Base-by-base conservation (phyloP, 2,113 vertebrate species). In the Thalassarche chlororhynchos region DNA sequence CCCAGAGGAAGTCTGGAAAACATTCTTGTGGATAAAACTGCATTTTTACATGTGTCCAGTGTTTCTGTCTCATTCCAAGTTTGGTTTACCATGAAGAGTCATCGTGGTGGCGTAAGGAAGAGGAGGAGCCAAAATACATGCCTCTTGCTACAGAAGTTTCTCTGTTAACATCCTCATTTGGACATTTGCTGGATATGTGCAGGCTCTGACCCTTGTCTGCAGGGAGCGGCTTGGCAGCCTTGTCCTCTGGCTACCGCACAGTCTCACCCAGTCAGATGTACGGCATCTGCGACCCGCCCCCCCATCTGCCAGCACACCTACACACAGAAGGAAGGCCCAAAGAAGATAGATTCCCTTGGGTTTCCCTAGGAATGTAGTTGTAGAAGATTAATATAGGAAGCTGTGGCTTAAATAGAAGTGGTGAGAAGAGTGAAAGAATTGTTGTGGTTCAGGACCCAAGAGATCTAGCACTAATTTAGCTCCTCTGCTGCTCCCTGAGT, bases 1-100 rank as follows among this genome's bases (percentile, higher is more conserved):
- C 20, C 42, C 78, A 72, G 62, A 94, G 51, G 65, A 95, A 97
- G 69, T 57, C 86, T 89, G 64, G 51, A 90, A 91, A 97, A 70
- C 47, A n/a, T 36, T 85, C 32, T 74, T n/a, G 26, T 65, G 87
- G 86, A 76, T 44, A 69, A 93, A 97, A 87, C n/a, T 55, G 25
- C 42, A 26, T 84, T 96, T 76, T 72, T 29, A 34, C 60, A n/a
- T 61, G 54, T 62, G 74, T 90, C 40, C 84, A 52, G 71, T 58
- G 21, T 52, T 89, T 91, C 57, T n/a, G 9, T 69, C 62, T 75
- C 26, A 1, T 69, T 89, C 70, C 68, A 78, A 87, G 44, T 95
- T 76, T 72, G 68, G 49, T 83, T 96, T 76, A 60, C 40, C 78
- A 57, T 29, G 51, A 87, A 17, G 42, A 87, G 58, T 77, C 25